phyloP scores from a whole-genome alignment of 2,888 invertebrate species.

The Hyles lineata region DNA sequence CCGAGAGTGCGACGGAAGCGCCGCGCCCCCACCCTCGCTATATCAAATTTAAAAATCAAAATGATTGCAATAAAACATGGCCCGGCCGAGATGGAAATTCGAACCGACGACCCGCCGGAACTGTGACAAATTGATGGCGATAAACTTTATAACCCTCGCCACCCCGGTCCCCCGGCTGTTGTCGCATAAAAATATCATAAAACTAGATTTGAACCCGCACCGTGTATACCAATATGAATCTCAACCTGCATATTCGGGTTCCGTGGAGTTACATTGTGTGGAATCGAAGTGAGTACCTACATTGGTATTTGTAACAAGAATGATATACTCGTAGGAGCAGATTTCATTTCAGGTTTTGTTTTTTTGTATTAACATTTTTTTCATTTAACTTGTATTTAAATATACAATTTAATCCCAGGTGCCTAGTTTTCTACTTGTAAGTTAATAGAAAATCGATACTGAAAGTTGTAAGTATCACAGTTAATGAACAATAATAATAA shows the following conservation, averaged over 20 bases:
- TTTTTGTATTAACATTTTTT: background rate
- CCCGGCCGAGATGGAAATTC: slow-evolving; percentile 19
- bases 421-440: background rate
- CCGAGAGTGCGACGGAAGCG: slow-evolving; percentile 16
- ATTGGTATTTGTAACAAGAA: background rate
- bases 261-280: background rate
- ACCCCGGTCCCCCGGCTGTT: slow-evolving; percentile 8
- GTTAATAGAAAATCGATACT: too few relatives aligned
- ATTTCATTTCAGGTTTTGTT: background rate
- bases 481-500: too few relatives aligned
- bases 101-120: slow-evolving; percentile 20
- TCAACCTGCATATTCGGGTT: background rate
- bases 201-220: slow-evolving; percentile 13
- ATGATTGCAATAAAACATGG: slow-evolving; percentile 24
- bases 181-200: slow-evolving; percentile 26
- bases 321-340: background rate
- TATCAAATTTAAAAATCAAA: slow-evolving; percentile 26
- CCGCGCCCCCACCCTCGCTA: background rate
- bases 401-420: background rate
- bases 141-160: slow-evolving; percentile 18
- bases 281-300: background rate
- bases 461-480: too few relatives aligned
- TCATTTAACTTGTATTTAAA: background rate
- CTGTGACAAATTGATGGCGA: slow-evolving; percentile 30
- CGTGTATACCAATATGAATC: background rate